Conservation (phyloP, 2,797 vertebrate species). For the Phoxinus dragarum region DNA sequence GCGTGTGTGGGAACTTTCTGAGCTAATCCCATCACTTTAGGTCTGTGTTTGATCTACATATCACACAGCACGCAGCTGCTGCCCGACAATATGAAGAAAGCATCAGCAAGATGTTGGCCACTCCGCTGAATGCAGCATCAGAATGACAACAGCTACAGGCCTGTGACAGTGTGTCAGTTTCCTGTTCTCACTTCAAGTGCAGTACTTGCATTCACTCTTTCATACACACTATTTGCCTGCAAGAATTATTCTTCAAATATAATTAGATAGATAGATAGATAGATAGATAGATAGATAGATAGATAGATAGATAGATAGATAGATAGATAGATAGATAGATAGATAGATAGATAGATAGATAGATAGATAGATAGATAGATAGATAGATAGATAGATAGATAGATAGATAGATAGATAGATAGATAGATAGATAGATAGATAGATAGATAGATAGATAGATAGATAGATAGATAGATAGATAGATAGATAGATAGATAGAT, state of each 20-base stretch:
- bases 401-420: not conserved
- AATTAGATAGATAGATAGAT: too few relatives aligned
- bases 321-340: not conserved
- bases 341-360: not conserved
- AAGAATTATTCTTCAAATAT: not conserved
- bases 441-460: not conserved
- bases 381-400: not conserved
- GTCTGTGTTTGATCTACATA: conserved; percentile 66
- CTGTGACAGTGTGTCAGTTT: conserved; percentile 26
- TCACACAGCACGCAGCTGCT: conserved; percentile 72
- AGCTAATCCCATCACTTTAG: conserved; percentile 51
- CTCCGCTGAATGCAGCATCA: not conserved
- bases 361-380: not conserved
- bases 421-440: not conserved
- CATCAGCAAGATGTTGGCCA: conserved; percentile 71
- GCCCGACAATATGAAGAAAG: conserved; percentile 69
- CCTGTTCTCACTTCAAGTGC: conserved; percentile 22
- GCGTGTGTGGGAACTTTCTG: conserved; percentile 58
- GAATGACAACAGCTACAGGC: not conserved
- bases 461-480: not conserved
- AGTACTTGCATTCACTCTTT: not conserved
- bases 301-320: not conserved
- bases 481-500: not conserved
- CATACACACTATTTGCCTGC: not conserved
- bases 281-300: rapidly evolving